A percentile compares a stretch with the other conserved stretches of the same genome.
Conservation (phyloP, 1,140 invertebrate genomes). For the Conus ventricosus region DNA sequence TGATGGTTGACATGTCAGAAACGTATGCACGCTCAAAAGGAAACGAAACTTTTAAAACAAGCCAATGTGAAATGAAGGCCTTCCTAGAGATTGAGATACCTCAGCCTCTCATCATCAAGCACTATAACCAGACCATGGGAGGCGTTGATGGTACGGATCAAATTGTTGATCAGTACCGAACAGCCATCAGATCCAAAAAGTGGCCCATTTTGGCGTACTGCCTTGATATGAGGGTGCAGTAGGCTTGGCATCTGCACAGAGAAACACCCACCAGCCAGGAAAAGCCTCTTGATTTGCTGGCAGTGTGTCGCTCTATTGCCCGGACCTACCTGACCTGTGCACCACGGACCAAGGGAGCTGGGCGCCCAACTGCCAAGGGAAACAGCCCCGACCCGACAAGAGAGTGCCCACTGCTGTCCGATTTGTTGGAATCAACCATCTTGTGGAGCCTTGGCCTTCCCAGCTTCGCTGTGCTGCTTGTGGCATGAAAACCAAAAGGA, state of each 20-base stretch:
- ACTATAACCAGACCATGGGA: slow-evolving; percentile 62
- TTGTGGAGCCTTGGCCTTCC: background rate
- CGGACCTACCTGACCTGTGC: background rate
- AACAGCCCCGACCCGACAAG: background rate
- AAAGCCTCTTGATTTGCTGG: background rate
- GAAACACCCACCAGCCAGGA: background rate
- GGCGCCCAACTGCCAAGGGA: background rate
- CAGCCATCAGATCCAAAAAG: slow-evolving; percentile 66
- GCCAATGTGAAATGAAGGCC: too few species aligned
- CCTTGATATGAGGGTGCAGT: slow-evolving; percentile 64
- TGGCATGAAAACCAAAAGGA: background rate
- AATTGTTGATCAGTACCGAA: slow-evolving; percentile 62
- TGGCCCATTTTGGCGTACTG: slow-evolving; percentile 60
- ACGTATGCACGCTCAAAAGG: too few species aligned
- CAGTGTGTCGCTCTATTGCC: background rate
- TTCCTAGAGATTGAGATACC: slow-evolving; percentile 42
- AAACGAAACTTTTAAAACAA: too few species aligned
- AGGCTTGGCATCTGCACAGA: slow-evolving; percentile 64
- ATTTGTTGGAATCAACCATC: background rate
- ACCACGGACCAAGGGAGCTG: background rate
- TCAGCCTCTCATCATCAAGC: slow-evolving; percentile 54
- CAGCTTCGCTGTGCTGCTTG: background rate
- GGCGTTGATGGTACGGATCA: slow-evolving; percentile 62
- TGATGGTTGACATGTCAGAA: too few species aligned
- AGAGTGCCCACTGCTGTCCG: background rate